Conservation (phyloP, 2,888 invertebrate species). For the Eledone cirrhosa region DNA sequence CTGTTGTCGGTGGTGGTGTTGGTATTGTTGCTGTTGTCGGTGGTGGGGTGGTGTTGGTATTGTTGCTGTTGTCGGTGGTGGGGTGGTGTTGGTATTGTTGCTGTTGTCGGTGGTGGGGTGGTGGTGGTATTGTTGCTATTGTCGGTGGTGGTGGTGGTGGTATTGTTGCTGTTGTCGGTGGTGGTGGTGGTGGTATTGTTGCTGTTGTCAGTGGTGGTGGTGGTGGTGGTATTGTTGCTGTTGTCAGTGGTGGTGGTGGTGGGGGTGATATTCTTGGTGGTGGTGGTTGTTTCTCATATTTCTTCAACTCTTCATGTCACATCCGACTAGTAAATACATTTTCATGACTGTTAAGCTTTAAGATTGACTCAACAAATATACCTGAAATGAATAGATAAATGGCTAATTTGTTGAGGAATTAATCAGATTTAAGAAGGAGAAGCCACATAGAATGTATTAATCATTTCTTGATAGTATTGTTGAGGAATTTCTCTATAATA, state of each 20-base stretch:
- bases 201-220: too few relatives aligned
- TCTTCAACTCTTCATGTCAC: background rate
- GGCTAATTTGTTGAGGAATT: too few relatives aligned
- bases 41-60: too few relatives aligned
- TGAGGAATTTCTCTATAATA: too few relatives aligned
- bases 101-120: too few relatives aligned
- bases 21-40: background rate
- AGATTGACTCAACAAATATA: too few relatives aligned
- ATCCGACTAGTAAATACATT: background rate
- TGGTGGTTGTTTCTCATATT: background rate
- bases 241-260: background rate
- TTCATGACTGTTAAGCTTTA: too few relatives aligned
- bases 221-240: too few relatives aligned
- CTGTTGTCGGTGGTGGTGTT: background rate
- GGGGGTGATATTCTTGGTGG: background rate
- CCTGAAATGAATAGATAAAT: too few relatives aligned
- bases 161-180: background rate
- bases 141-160: background rate
- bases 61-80: background rate
- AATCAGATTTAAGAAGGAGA: too few relatives aligned
- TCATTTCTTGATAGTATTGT: too few relatives aligned
- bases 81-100: conserved; percentile 12
- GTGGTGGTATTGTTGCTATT: background rate
- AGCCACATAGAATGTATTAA: too few relatives aligned
- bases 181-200: background rate